Conservation (phyloP, 2,888 invertebrate species). For the Thereva nobilitata region DNA sequence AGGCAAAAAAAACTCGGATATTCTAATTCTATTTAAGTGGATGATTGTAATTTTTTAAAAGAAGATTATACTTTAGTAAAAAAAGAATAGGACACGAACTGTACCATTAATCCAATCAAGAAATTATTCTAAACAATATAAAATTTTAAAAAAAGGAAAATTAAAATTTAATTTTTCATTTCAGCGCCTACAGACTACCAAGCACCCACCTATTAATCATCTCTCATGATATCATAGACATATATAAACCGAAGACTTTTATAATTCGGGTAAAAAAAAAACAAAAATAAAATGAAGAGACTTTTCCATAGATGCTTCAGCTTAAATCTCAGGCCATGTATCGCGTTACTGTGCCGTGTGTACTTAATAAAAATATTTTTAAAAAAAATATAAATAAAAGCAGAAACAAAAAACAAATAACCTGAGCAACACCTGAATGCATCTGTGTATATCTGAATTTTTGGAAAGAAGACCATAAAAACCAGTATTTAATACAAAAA, state of each 20-base stretch:
- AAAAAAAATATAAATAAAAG: not conserved
- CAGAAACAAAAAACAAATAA: no score
- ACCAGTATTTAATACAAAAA: constrained; percentile 11
- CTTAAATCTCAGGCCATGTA: not conserved
- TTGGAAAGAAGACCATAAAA: not conserved
- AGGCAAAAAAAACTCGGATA: no score
- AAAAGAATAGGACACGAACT: no score
- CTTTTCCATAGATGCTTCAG: constrained; percentile 22
- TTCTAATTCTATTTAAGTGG: no score
- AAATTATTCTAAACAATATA: not conserved
- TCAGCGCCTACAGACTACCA: constrained; percentile 72
- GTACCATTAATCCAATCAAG: no score
- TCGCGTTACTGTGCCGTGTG: constrained; percentile 8
- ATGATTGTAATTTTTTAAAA: no score
- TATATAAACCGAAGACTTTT: no score
- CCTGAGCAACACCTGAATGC: constrained; percentile 8
- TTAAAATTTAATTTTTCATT: constrained; percentile 48
- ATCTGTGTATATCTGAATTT: constrained; percentile 10
- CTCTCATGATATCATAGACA: no score
- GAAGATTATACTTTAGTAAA: no score
- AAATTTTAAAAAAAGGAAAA: constrained; percentile 20
- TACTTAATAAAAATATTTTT: constrained; percentile 13
- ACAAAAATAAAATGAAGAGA: constrained; percentile 28
- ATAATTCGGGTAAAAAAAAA: constrained; percentile 5
- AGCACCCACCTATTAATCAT: constrained; percentile 70